Percentiles rank a stretch among this genome's conserved stretches.
These are phyloP conservation scores for Tetragonula carbonaria DNA, from an alignment of 2,888 invertebrate genomes.

Conservation along the genomic window DNA sequence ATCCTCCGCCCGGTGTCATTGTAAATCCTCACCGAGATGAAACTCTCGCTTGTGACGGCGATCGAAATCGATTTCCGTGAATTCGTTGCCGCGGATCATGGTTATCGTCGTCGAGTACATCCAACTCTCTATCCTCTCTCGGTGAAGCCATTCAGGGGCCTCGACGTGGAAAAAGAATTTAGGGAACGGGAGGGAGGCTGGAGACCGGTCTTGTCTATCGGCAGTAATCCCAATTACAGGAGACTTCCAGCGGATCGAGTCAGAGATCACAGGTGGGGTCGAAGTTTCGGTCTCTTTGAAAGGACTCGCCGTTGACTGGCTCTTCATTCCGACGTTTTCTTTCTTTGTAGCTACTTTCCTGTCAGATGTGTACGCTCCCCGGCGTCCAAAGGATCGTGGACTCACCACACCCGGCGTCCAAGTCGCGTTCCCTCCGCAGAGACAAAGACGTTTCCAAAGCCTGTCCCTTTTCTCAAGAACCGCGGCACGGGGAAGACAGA, in stretches of 20 bases:
- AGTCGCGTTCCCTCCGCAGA: slow-evolving; percentile 38
- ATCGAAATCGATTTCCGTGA: not conserved
- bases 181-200: slow-evolving; percentile 42
- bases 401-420: slow-evolving; percentile 4
- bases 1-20: not conserved
- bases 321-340: slow-evolving; percentile 65
- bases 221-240: slow-evolving; percentile 73
- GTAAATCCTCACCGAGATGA: slow-evolving; percentile 20
- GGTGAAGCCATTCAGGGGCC: slow-evolving; percentile 27
- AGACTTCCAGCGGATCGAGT: slow-evolving; percentile 57
- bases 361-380: slow-evolving; percentile 58
- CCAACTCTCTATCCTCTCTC: slow-evolving; percentile 34
- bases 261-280: slow-evolving; percentile 69
- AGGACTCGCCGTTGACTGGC: slow-evolving; percentile 54
- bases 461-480: slow-evolving; percentile 33
- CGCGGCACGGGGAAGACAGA: slow-evolving; percentile 2
- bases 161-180: slow-evolving; percentile 59
- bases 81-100: not conserved
- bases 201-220: slow-evolving; percentile 56
- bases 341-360: slow-evolving; percentile 65
- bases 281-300: slow-evolving; percentile 69
- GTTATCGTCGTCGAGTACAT: slow-evolving; percentile 8
- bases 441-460: slow-evolving; percentile 62
- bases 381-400: slow-evolving; percentile 54
- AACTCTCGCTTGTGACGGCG: not conserved